These are phyloP conservation scores for Gryllus bimaculatus DNA, from an alignment of 1,140 invertebrate species.

Conservation along the genomic window DNA sequence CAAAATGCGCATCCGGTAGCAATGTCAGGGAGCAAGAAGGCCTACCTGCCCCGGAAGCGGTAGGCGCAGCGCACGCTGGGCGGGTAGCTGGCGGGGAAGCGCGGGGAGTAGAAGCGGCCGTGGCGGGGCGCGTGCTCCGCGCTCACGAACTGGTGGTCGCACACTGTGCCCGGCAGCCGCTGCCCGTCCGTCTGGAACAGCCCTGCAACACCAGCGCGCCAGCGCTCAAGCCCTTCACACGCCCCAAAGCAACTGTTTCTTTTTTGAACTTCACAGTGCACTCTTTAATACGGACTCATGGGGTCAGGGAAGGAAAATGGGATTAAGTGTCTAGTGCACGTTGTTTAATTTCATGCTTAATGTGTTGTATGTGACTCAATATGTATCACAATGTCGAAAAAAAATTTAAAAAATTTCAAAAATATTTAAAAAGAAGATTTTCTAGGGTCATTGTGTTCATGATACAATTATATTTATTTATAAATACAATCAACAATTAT, in stretches of 20 bases:
- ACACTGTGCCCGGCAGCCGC: conserved; percentile 55
- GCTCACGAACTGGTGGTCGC: conserved; percentile 67
- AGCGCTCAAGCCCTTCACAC: not conserved
- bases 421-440: too few relatives aligned
- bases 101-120: conserved; percentile 70
- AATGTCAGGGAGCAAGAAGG: conserved; percentile 6
- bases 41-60: conserved; percentile 64
- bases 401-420: too few relatives aligned
- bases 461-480: too few relatives aligned
- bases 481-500: too few relatives aligned
- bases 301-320: too few relatives aligned
- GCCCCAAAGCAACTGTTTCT: not conserved
- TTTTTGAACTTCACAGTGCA: not conserved
- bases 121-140: conserved; percentile 49
- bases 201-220: conserved; percentile 45
- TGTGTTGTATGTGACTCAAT: too few relatives aligned
- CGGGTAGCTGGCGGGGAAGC: conserved; percentile 77
- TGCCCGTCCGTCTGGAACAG: conserved; percentile 63
- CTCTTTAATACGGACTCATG: not conserved
- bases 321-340: too few relatives aligned
- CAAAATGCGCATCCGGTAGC: too few relatives aligned
- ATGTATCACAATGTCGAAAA: too few relatives aligned
- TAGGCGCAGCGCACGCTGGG: conserved; percentile 68
- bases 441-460: too few relatives aligned
- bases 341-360: too few relatives aligned